Conservation (phyloP, 2,888 invertebrate genomes). For the Cheilosia vulpina region DNA sequence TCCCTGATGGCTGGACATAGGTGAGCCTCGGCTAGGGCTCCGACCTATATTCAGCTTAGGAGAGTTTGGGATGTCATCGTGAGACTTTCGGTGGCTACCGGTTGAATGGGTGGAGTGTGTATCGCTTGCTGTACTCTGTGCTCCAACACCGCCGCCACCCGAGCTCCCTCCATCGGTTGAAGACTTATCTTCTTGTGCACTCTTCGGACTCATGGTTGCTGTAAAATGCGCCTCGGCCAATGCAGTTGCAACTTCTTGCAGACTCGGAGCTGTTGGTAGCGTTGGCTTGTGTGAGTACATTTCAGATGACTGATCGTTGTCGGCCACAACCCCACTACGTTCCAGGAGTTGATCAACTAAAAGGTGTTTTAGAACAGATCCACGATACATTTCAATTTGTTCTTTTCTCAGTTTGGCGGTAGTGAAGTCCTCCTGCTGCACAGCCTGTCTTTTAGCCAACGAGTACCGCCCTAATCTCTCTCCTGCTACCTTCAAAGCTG, state of each 20-base stretch:
- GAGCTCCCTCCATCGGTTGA: constrained; percentile 79
- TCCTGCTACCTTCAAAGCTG: constrained; percentile 92
- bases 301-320: constrained; percentile 82
- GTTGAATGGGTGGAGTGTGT: constrained; percentile 76
- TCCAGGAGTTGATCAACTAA: constrained; percentile 92
- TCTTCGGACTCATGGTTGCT: constrained; percentile 80
- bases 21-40: constrained; percentile 84
- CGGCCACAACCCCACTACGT: constrained; percentile 85
- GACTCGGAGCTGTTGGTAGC: constrained; percentile 82
- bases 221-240: constrained; percentile 80
- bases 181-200: constrained; percentile 80
- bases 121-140: constrained; percentile 72
- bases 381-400: constrained; percentile 93
- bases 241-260: constrained; percentile 83
- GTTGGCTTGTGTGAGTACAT: constrained; percentile 82
- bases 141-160: constrained; percentile 68
- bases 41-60: constrained; percentile 80
- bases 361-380: constrained; percentile 89
- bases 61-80: constrained; percentile 82
- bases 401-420: constrained; percentile 94
- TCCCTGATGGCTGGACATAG: constrained; percentile 85
- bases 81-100: constrained; percentile 79
- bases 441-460: constrained; percentile 95
- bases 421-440: constrained; percentile 96
- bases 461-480: constrained; percentile 95